Evolutionary conservation across 2,113 vertebrate species (phyloP), one percentile per base, ranked within the genome.

Genomic region (Ophiodon elongatus): DNA sequence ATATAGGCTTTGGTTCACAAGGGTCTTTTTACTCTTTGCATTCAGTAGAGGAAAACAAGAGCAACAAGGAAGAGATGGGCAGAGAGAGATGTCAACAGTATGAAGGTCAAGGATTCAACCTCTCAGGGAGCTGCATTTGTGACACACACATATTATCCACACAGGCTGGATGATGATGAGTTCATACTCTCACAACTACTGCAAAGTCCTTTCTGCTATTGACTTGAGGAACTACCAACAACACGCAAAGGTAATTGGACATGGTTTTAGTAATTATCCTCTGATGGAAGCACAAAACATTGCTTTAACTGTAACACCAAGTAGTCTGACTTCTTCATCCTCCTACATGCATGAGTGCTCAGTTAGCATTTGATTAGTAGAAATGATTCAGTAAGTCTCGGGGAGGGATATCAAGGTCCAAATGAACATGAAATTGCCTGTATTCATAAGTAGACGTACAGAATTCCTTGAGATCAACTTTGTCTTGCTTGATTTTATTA

Each of bases 11-110:
- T 73, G 76, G 81, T 90, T 92, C 92, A 91, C 85, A 77, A 50
- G 79, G 91, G 88, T 76, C 76, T 83, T 87, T 93, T 90, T 93
- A 87, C 89, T 77, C 73, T 68, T 78, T 67, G 43, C 45, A 21
- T 73, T 86, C 75, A 82, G 60, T 10, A 21, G 73, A 82, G 71
- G 75, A 31, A 59, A 60, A 72, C 67, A 69, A 66, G 59, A 89
- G 82, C 65, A 73, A 60, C 66, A 82, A 47, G 25, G 73, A 84
- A 33, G 52, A 84, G 52, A 73, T 45, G 59, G 73, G 60, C 41
- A 31, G 25, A 83, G 21, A 73, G 56, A 79, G 63, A 86, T 47
- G 74, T 70, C 73, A 76, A n/a, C 43, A 60, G 75, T 50, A 67
- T 37, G 68, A 70, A 90, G 82, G 89, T 87, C 90, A 84, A 80